Evolutionary conservation across 2,797 vertebrate species (phyloP).

Genomic region (Danio tinwini): DNA sequence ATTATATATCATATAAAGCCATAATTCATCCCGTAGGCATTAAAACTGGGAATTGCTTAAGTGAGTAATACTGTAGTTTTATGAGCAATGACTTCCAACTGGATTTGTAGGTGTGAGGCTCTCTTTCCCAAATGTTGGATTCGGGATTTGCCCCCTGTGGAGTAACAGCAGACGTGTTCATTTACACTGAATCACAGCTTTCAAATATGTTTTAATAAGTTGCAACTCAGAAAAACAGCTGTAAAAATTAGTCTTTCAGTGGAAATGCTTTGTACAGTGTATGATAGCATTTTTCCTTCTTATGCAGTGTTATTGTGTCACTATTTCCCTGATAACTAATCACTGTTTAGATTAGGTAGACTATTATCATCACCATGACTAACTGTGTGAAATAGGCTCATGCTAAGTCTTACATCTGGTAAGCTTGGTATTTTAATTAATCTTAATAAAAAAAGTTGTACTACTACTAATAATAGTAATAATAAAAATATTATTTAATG

Average conservation of each 20-base stretch:
- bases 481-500: too few relatives aligned
- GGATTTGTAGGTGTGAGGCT: constrained; percentile 3
- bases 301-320: not conserved
- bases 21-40: not conserved
- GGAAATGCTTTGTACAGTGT: not conserved
- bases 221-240: not conserved
- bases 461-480: too few relatives aligned
- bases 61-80: constrained; percentile 31
- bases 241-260: not conserved
- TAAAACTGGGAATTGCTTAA: not conserved
- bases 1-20: constrained; percentile 18
- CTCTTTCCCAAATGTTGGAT: not conserved
- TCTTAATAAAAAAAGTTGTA: too few relatives aligned
- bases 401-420: too few relatives aligned
- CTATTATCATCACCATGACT: not conserved
- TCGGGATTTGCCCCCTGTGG: not conserved
- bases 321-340: not conserved
- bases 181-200: constrained; percentile 45
- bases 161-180: not conserved
- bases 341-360: not conserved
- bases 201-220: not conserved
- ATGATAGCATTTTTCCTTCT: not conserved
- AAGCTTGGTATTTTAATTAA: too few relatives aligned
- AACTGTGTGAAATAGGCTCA: not conserved
- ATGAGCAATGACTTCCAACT: constrained; percentile 20